Evolutionary conservation across 1,140 invertebrate genomes (phyloP), one percentile per base, ranked within the genome.

Genomic region (Antheraea mylitta): DNA sequence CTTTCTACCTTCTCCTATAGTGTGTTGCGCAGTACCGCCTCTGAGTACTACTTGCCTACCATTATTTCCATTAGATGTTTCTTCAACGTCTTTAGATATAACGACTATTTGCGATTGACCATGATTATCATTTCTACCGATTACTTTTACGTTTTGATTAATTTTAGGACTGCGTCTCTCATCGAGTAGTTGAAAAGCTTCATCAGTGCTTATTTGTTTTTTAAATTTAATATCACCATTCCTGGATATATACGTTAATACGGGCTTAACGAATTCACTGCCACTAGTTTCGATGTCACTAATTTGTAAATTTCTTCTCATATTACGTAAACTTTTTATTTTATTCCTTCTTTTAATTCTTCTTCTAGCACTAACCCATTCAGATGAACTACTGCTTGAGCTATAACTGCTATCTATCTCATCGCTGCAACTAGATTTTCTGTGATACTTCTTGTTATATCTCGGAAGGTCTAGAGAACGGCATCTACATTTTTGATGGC

Each of bases 401-500:
- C 7, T n/a, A 18, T 18, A 60, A n/a, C 58, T 60, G 19, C 19
- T 58, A 7, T 58, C 45, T 63, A 59, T 30, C 1, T 63, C 42
- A 48, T 63, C 60, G 30, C 67, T 68, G 53, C 18, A 16, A 4
- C 37, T 53, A 22, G 38, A 18, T 61, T 53, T 36, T 18, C 16
- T 45, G 19, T 38, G 18, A 38, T 42, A 16, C 37, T 37, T 60
- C 13, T n/a, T 19, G 64, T 67, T 36, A 16, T 67, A 64, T 45
- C 58, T 69, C 18, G 71, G 67, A 18, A 70, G 74, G 7, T 73
- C 74, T 38, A 77, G 45, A 36, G 81, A 81, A 38, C 74, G 79
- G 72, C 88, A 90, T 68, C 88, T 77, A 66, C 88, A 90, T 75
- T 80, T 82, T 60, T 73, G 71, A 67, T 90, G 88, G 64, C 88